Evolutionary conservation across 2,113 vertebrate genomes (phyloP), one percentile per base, ranked within the genome.

Genomic region (Microcebus tavaratra): DNA sequence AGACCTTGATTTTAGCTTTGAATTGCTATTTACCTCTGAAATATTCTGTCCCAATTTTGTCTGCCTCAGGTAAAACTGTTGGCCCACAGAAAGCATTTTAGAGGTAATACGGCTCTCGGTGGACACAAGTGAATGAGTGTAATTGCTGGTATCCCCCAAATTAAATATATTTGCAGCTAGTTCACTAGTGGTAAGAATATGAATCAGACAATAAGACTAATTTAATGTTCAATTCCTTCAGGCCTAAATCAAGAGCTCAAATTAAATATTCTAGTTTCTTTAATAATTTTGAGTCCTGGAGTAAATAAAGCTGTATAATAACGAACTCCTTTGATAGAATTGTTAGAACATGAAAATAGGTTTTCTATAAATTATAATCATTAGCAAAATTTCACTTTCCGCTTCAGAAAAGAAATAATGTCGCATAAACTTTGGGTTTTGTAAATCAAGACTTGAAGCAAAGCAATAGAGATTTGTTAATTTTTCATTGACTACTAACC

Each of bases 11-110:
- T 95, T 91, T 79, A 73, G 57, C 73, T 79, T 86, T 68, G 20
- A 95, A 79, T 94, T 94, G 39, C 11, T 76, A 6, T 88, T 92
- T 95, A 81, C n/a, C 31, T 91, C 72, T 93, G n/a, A 88, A 83
- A 81, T 72, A 17, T 20, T 76, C 14, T 85, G 55, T 55, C 36
- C 25, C 50, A 53, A 73, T 78, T 90, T 87, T 95, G 84, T 75
- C 55, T 83, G 63, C 75, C 36, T 90, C 81, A 57, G 55, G 48
- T 48, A 90, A 95, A 96, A 88, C n/a, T 31, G 36, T 39, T 94
- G 61, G n/a, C 48, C 55, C 11, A 68, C 50, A 25, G 27, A 20
- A 94, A 95, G 36, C 14, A 89, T 72, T 86, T 88, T 84, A 95
- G 92, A 97, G 72, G 53, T 84, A 82, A 73, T 68, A 73, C 25